Evolutionary conservation across 2,888 invertebrate species (phyloP).

Genomic region (Galerucella calmariensis): DNA sequence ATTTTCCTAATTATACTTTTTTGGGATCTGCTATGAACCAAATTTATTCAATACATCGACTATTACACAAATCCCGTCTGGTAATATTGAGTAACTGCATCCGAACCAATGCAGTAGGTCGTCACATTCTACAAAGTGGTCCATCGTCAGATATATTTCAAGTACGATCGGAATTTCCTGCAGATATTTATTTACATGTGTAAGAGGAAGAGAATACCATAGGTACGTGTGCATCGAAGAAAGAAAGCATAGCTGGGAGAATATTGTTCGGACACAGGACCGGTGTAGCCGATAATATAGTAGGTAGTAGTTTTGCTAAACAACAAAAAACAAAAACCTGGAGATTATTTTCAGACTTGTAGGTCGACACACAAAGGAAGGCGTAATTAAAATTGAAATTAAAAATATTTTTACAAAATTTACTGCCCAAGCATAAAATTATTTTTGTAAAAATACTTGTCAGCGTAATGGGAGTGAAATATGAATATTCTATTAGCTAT

Average conservation of each 20-base stretch:
- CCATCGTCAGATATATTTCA: constrained; percentile 21
- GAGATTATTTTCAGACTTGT: too few species aligned
- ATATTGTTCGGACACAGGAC: background rate
- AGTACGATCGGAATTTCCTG: constrained; percentile 30
- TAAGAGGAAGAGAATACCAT: background rate
- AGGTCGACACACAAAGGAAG: too few species aligned
- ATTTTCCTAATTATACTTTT: too few species aligned
- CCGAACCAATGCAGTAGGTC: constrained; percentile 21
- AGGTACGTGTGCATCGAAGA: background rate
- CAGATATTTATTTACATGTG: constrained; percentile 21
- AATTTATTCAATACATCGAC: background rate
- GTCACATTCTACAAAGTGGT: constrained; percentile 29
- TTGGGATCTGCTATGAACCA: too few species aligned
- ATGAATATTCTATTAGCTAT: too few species aligned
- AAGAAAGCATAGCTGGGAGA: background rate
- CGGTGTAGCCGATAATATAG: background rate
- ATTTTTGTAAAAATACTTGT: too few species aligned
- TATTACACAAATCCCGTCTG: background rate
- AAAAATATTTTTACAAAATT: too few species aligned
- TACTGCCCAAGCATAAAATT: too few species aligned
- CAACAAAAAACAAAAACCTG: too few species aligned
- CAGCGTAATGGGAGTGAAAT: too few species aligned
- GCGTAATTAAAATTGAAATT: too few species aligned
- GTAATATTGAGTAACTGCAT: background rate
- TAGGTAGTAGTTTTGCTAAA: too few species aligned